Evolutionary conservation across 1,140 invertebrate genomes (phyloP), one percentile per base, ranked within the genome.

Genomic region (Hycleus cichorii): DNA sequence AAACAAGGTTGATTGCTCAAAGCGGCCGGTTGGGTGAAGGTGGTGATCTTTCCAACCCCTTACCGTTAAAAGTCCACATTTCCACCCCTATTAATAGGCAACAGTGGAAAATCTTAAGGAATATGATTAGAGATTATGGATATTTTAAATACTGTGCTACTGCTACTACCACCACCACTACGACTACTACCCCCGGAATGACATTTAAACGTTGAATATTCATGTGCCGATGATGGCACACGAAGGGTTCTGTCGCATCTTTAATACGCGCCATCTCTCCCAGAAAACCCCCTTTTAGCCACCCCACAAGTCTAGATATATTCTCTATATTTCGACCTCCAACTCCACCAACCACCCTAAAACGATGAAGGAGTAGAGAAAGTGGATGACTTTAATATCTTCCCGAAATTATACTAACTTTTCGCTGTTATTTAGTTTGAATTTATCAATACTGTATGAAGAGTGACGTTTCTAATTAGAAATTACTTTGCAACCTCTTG

Each of bases 151-250:
- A 59, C 46, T 55, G 44, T 38, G 12, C 42, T 49, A 47, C 50
- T 47, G 18, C 47, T 18, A 18, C 18, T 18, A 18, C 18, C 18
- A 18, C 18, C 18, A 18, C 18, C 18, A 18, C 18, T 18, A 18
- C 18, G 18, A 18, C 18, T 18, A 18, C 49, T 45, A 53, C 45
- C 57, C 57, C 57, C 50, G 45, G 52, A 59, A 59, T 59, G 57
- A 53, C 57, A 59, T 59, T 59, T 59, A 59, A 50, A 49, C 57
- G 48, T 51, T 59, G 57, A 59, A 59, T 59, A 59, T 59, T 59
- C 57, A 59, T 59, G 49, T 52, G 45, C 50, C 57, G 49, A 59
- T 59, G 57, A 59, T 59, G 57, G 48, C 40, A 50, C 40, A 50
- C 40, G 50, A 59, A 59, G 57, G 57, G 57, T 59, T 59, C 57